These are phyloP conservation scores for Silurus lanzhouensis DNA, from an alignment of 2,797 vertebrate genomes.

Conservation along the genomic window DNA sequence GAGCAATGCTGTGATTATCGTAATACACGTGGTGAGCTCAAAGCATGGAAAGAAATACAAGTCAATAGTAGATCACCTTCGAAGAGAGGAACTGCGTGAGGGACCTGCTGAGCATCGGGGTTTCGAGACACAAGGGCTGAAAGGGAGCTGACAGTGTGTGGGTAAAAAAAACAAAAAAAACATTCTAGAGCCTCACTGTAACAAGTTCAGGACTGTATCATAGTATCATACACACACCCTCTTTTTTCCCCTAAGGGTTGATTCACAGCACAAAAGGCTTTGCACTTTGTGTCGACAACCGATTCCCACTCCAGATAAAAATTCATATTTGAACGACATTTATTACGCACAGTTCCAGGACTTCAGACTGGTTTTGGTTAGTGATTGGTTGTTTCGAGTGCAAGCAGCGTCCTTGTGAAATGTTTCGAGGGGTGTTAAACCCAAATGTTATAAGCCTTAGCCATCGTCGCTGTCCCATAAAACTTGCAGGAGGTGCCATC, in stretches of 20 bases:
- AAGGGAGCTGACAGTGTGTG: constrained; percentile 67
- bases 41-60: constrained; percentile 68
- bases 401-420: constrained; percentile 10
- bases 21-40: constrained; percentile 66
- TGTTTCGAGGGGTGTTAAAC: constrained; percentile 8
- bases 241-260: neutral
- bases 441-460: constrained; percentile 50
- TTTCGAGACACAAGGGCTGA: constrained; percentile 73
- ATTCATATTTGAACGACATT: neutral
- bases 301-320: neutral
- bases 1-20: constrained; percentile 58
- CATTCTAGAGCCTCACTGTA: constrained; percentile 71
- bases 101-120: constrained; percentile 65
- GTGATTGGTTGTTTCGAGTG: too few relatives aligned
- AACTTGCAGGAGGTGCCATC: constrained; percentile 69
- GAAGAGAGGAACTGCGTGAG: constrained; percentile 72
- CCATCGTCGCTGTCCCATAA: constrained; percentile 76
- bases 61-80: constrained; percentile 76
- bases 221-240: neutral
- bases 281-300: too few relatives aligned
- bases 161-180: constrained; percentile 71
- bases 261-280: too few relatives aligned
- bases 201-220: constrained; percentile 69
- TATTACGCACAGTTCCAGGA: too few relatives aligned
- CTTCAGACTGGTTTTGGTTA: too few relatives aligned